Conservation (phyloP, 1,140 invertebrate genomes). For the Dinoponera quadriceps region DNA sequence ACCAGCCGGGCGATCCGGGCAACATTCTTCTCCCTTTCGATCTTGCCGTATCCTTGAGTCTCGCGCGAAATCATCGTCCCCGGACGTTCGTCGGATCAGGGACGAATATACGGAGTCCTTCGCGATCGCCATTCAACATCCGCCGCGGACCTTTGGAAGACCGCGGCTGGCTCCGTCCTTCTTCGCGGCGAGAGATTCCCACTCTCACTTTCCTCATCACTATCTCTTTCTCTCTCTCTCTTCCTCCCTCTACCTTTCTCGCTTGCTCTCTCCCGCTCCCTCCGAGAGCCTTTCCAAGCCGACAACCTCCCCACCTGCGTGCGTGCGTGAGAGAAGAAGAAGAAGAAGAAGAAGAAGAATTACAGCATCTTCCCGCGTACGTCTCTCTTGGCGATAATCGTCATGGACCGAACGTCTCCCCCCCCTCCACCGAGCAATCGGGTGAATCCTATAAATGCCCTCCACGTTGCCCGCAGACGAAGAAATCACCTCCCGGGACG, state of each 20-base stretch:
- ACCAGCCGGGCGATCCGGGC: background rate
- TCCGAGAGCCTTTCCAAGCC: conserved; percentile 13
- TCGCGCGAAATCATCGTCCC: conserved; percentile 23
- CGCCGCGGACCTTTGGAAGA: conserved; percentile 61
- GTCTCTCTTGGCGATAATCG: conserved; percentile 75
- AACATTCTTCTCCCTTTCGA: conserved; percentile 14
- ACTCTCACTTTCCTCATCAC: background rate
- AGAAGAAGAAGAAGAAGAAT: conserved; percentile 71
- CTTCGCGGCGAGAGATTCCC: conserved; percentile 32
- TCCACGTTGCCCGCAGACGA: conserved; percentile 76
- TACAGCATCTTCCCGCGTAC: conserved; percentile 81
- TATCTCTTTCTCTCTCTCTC: conserved; percentile 70
- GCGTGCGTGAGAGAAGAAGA: conserved; percentile 13
- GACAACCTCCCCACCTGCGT: conserved; percentile 32
- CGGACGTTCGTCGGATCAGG: conserved; percentile 30
- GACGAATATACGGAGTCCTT: conserved; percentile 54
- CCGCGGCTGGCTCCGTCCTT: conserved; percentile 52
- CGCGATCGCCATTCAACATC: conserved; percentile 15
- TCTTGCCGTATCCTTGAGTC: conserved; percentile 24
- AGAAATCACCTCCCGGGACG: conserved; percentile 83
- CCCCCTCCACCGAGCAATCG: conserved; percentile 77
- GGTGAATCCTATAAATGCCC: conserved; percentile 86
- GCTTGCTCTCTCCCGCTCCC: conserved; percentile 13
- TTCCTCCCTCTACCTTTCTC: conserved; percentile 50
- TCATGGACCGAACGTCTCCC: conserved; percentile 78